A percentile compares a stretch with the other conserved stretches of the same genome.
Evolutionary conservation across 2,113 vertebrate species (phyloP).

Genomic region (Leucosticte australis): DNA sequence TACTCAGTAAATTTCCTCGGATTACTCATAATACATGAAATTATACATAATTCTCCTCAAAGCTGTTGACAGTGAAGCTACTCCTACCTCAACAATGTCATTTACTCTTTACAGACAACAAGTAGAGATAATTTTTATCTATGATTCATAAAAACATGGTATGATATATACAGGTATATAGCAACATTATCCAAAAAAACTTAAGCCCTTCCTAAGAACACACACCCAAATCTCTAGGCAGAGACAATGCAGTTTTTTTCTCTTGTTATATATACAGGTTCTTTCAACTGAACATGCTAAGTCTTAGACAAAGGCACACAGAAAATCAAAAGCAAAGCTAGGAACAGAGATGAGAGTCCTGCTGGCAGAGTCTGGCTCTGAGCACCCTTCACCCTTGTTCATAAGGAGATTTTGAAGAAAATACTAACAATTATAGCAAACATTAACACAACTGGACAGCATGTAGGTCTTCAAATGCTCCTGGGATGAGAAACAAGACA

Average conservation of each 20-base stretch:
- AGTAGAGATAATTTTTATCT: neutral
- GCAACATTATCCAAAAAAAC: neutral
- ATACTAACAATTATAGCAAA: neutral
- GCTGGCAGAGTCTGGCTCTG: neutral
- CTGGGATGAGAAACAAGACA: neutral
- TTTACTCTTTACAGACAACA: neutral
- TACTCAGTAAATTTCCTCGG: neutral
- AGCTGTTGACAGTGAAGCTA: neutral
- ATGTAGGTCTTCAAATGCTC: neutral
- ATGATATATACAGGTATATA: neutral
- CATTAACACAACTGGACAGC: neutral
- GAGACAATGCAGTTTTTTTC: neutral
- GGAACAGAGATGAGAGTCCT: neutral
- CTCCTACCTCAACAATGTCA: neutral
- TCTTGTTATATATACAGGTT: neutral
- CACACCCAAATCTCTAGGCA: neutral
- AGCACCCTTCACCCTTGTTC: neutral
- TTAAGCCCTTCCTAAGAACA: neutral
- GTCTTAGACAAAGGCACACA: neutral
- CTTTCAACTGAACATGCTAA: neutral
- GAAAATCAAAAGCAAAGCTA: neutral
- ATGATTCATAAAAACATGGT: neutral
- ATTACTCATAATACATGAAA: neutral
- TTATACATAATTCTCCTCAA: neutral
- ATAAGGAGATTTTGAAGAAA: neutral